A percentile compares a stretch with the other conserved stretches of the same genome.
Conservation (phyloP, 2,888 invertebrate genomes). For the Erynnis tages region DNA sequence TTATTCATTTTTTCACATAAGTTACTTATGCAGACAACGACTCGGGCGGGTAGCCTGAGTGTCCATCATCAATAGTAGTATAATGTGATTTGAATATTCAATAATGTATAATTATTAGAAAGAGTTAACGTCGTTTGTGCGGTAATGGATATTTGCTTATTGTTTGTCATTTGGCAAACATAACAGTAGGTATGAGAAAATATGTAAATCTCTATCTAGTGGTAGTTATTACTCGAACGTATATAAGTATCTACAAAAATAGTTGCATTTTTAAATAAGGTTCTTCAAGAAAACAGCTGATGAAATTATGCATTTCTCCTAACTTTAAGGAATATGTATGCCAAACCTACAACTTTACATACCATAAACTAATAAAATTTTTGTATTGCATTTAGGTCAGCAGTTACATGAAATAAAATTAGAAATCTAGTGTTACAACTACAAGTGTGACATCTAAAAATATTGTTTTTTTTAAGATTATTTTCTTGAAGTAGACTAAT, state of each 20-base stretch:
- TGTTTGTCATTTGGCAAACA: conserved; percentile 64
- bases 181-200: conserved; percentile 75
- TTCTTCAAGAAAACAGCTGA: conserved; percentile 55
- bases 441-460: conserved; percentile 76
- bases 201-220: conserved; percentile 74
- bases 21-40: conserved; percentile 46
- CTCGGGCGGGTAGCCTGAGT: conserved; percentile 35
- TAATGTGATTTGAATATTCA: conserved; percentile 22
- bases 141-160: conserved; percentile 49
- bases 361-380: conserved; percentile 54
- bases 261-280: conserved; percentile 71
- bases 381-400: conserved; percentile 39
- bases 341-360: conserved; percentile 41
- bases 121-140: conserved; percentile 54
- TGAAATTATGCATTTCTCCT: conserved; percentile 43
- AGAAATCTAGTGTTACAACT: conserved; percentile 46
- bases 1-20: conserved; percentile 47
- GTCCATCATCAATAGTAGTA: conserved; percentile 11
- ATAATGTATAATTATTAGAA: conserved; percentile 26
- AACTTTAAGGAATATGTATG: conserved; percentile 38
- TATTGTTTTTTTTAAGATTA: conserved; percentile 68
- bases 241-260: conserved; percentile 80
- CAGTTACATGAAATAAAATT: conserved; percentile 52
- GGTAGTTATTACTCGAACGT: conserved; percentile 63
- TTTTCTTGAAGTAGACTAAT: conserved; percentile 50